phyloP scores from a whole-genome alignment of 2,113 vertebrate species.

The Hyperoodon ampullatus region DNA sequence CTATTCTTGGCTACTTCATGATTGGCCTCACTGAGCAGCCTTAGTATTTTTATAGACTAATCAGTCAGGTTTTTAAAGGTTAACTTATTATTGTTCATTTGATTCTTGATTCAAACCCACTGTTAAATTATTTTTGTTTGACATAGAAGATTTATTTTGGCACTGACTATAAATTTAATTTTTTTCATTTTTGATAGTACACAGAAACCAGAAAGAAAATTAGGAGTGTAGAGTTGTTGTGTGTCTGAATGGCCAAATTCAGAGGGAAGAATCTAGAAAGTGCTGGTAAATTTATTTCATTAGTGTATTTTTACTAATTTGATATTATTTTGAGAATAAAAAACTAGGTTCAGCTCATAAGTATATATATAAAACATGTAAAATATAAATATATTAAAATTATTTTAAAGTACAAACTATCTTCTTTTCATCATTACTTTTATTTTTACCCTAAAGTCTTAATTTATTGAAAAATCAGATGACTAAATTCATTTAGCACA shows the following conservation, averaged over 20 bases:
- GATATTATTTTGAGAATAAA: constrained; percentile 21
- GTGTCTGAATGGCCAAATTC: background rate
- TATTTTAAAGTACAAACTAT: background rate
- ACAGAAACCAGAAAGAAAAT: background rate
- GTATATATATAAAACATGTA: background rate
- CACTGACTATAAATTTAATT: background rate
- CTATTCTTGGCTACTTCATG: background rate
- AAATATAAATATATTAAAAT: background rate
- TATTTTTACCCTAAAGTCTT: constrained; percentile 4
- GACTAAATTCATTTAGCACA: background rate
- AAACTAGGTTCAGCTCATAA: background rate
- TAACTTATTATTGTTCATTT: background rate
- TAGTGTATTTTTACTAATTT: background rate
- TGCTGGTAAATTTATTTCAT: constrained; percentile 18
- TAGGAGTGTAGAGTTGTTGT: background rate
- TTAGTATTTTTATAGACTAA: background rate
- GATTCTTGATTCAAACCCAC: background rate
- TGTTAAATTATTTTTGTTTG: constrained; percentile 12
- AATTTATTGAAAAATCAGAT: constrained; percentile 48
- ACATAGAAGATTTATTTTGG: background rate
- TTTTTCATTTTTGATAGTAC: background rate
- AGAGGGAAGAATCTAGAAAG: background rate
- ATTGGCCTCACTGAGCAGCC: background rate
- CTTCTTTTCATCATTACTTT: constrained; percentile 33
- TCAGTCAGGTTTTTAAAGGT: background rate